These are phyloP conservation scores for Columba livia DNA, from an alignment of 2,113 vertebrate genomes.

Conservation along the genomic window DNA sequence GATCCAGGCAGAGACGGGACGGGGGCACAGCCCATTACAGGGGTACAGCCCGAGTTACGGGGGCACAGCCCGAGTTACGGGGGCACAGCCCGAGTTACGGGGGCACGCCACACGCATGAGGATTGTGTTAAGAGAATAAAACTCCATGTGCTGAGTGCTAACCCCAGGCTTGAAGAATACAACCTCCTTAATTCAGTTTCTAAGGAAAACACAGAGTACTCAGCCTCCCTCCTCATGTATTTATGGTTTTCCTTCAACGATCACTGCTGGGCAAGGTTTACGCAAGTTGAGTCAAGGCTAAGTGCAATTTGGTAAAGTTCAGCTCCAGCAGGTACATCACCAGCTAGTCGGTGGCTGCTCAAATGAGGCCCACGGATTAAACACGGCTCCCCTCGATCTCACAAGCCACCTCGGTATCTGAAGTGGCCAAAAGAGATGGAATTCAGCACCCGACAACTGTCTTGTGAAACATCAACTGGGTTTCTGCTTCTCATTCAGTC, in stretches of 20 bases:
- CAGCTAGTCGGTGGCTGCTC: neutral
- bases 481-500: neutral
- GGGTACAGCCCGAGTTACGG: neutral
- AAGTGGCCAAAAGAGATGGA: neutral
- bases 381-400: neutral
- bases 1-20: neutral
- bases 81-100: neutral
- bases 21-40: neutral
- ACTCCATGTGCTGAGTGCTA: neutral
- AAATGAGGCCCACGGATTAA: neutral
- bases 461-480: neutral
- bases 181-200: neutral
- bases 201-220: neutral
- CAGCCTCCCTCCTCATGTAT: neutral
- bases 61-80: neutral
- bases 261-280: neutral
- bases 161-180: neutral
- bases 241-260: neutral
- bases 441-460: neutral
- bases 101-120: fast-evolving
- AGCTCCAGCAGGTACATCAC: neutral
- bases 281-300: neutral
- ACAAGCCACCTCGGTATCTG: neutral
- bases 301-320: neutral
- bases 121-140: neutral